Base-by-base conservation (phyloP, 1,140 invertebrate species). In the Eupeodes corollae region DNA sequence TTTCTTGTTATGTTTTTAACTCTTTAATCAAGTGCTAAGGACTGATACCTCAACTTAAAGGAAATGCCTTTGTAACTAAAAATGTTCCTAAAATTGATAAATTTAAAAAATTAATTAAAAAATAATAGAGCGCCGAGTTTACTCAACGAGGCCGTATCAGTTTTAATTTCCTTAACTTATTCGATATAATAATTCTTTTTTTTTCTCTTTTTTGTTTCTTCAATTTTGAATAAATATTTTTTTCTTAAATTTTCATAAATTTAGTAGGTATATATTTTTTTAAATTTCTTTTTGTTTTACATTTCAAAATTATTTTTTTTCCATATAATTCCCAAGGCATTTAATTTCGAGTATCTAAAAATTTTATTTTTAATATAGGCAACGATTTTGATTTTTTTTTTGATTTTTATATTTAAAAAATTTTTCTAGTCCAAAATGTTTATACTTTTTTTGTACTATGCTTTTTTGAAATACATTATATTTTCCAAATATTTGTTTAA, bases 251-350 rank as follows among this genome's bases (percentile, higher is more conserved):
- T n/a, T 37, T 47, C 41, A 34, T 32, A 42, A 46, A 41, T 42
- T 56, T 49, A 61, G 59, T 41, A 13, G 8, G n/a, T 14, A 41
- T 18, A 41, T 42, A 32, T 47, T 26, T 47, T 30, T 14, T 41
- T n/a, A 47, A 41, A 52, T 30, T 30, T 21, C 8, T 52, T 48
- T 52, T 52, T 52, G 47, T 65, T 65, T 66, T 66, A 61, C 55
- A 66, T 66, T 66, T 63, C 63, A 55, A 66, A 66, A 66, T 62
- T 63, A 66, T 61, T 66, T 61, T 58, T 56, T 61, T 47, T 48
- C 44, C 48, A 31, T 47, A 49, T 49, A 55, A 59, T 32, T 55
- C 57, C 61, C 64, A 64, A 64, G 21, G 64, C 48, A 46, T 64
- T 61, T 57, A 57, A 55, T 64, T 64, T 62, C 59, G 57, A 62